Percentiles rank a stretch among this genome's conserved stretches.
Evolutionary conservation across 2,113 vertebrate genomes (phyloP).

Genomic region (Lamprotornis superbus): DNA sequence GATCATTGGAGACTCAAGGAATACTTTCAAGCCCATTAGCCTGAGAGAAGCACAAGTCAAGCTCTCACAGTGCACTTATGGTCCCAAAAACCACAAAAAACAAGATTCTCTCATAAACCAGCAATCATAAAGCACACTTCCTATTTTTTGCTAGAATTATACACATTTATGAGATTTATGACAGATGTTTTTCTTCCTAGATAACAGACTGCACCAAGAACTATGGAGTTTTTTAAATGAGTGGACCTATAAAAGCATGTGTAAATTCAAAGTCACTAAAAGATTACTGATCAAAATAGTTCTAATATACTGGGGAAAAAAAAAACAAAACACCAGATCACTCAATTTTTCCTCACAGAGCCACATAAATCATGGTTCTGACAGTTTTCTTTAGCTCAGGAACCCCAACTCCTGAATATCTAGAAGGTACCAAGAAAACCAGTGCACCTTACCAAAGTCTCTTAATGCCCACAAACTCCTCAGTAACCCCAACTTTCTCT

Average conservation of each 20-base stretch:
- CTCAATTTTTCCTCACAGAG: neutral
- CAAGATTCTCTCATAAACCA: neutral
- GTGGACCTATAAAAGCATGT: fast-evolving
- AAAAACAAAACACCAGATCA: neutral
- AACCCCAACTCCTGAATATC: neutral
- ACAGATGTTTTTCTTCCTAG: neutral
- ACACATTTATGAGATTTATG: neutral
- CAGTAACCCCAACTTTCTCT: neutral
- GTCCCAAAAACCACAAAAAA: neutral
- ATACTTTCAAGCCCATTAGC: neutral
- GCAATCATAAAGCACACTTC: neutral
- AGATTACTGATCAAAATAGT: neutral
- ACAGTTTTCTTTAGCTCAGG: neutral
- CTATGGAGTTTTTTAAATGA: neutral
- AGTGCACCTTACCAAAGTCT: fast-evolving
- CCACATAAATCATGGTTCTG: neutral
- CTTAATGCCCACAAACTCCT: neutral
- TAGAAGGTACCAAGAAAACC: neutral
- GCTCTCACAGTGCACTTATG: neutral
- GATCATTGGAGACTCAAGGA: neutral
- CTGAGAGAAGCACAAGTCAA: neutral
- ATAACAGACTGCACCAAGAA: neutral
- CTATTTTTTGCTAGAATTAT: neutral
- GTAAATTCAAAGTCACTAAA: neutral
- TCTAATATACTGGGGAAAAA: neutral